Evolutionary conservation across 2,113 vertebrate genomes (phyloP), one percentile per base, ranked within the genome.

Genomic region (Pseudopodoces humilis): DNA sequence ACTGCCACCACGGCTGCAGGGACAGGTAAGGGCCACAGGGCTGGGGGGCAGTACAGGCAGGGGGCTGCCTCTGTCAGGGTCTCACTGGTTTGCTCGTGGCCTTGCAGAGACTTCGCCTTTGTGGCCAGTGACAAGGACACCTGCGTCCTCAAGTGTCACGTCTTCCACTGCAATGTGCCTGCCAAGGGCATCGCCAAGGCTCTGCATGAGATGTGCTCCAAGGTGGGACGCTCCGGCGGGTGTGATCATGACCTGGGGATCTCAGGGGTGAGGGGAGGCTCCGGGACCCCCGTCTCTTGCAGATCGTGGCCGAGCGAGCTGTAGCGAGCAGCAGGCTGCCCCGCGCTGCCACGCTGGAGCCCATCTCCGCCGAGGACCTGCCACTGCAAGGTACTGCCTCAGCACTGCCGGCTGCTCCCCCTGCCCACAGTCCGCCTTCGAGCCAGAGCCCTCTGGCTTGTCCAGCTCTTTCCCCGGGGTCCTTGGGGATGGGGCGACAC

Each of bases 91-190:
- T 89, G 68, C 85, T 94, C 27, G 8, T 81, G 95, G 64, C 67
- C 46, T 97, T 96, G 90, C 97, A 99, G 99, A 97, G 99, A 99
- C 97, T 99, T 99, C 31, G 99, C 99, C 59, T 99, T 99, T 20
- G 99, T 99, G 93, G 99, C 99, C 20, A 99, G 98, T 18, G 99
- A 99, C 96, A 99, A 99, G 97, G 99, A 99, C 95, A 99, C 98
- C 95, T 99, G 99, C 35, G 97, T 99, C 97, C 97, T 99, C 81
- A 99, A 99, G 98, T 99, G 99, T 95, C 99, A 99, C 7, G 99
- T 99, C 86, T 99, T 99, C 93, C 99, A 98, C 91, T 99, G 99
- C 96, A 97, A 99, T 0, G 98, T 99, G 88, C 99, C 99, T 5
- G 99, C 99, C 89, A 99, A 99, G 95, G 98, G 99, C 92, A 99